phyloP scores from a whole-genome alignment of 2,888 invertebrate genomes.

The Tipula vernalis region DNA sequence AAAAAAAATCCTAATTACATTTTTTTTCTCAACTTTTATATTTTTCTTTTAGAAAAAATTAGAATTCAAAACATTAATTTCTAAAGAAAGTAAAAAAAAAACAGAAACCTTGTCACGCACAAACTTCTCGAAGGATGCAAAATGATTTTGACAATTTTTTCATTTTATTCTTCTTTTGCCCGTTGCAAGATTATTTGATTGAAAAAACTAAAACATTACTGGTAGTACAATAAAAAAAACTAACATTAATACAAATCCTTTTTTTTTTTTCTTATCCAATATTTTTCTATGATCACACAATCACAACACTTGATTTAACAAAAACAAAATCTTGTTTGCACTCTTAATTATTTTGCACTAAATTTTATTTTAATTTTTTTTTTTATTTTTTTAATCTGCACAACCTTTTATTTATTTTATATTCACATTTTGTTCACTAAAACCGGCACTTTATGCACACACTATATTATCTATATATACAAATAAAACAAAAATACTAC shows the following conservation, averaged over 20 bases:
- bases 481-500: background rate
- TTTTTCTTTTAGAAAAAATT: background rate
- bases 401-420: background rate
- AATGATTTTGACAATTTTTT: background rate
- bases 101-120: background rate
- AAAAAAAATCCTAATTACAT: background rate
- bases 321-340: background rate
- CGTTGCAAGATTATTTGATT: background rate
- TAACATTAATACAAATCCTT: background rate
- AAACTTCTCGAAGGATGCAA: background rate
- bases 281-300: background rate
- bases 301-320: background rate
- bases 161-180: background rate
- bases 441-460: background rate
- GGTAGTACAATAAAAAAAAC: background rate
- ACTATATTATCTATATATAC: background rate
- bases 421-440: background rate
- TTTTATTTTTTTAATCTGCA: background rate
- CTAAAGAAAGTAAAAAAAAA: background rate
- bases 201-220: background rate
- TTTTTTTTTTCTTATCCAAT: background rate
- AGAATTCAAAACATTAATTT: background rate
- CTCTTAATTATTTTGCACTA: background rate
- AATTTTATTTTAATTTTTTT: background rate
- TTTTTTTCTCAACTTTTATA: background rate